These are phyloP conservation scores for Chrysodeixis includens DNA, from an alignment of 2,888 invertebrate species.

Conservation along the genomic window DNA sequence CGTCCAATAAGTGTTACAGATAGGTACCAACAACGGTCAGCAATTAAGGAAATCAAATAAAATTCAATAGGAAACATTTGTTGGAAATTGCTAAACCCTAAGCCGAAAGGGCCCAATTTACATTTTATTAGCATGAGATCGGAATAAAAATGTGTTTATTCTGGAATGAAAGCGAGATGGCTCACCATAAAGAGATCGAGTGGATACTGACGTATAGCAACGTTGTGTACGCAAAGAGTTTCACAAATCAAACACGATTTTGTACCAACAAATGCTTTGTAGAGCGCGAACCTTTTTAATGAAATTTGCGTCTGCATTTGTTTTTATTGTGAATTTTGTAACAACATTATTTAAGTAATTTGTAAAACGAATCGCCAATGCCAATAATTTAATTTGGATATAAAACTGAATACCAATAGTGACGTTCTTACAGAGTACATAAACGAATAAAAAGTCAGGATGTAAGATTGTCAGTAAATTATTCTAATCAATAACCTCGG, in stretches of 20 bases:
- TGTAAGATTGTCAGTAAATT: too few relatives aligned
- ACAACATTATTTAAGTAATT: conserved; percentile 20
- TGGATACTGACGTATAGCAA: conserved; percentile 75
- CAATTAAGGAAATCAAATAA: conserved; percentile 83
- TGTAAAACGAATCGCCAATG: conserved; percentile 30
- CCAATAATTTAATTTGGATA: too few relatives aligned
- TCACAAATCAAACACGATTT: conserved; percentile 71
- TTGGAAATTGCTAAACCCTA: conserved; percentile 83
- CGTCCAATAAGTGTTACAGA: conserved; percentile 63
- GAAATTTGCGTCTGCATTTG: conserved; percentile 12
- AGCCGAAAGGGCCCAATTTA: conserved; percentile 84
- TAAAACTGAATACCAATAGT: too few relatives aligned
- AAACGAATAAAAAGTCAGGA: neutral
- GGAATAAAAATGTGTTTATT: conserved; percentile 87
- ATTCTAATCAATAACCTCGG: neutral
- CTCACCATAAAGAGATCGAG: conserved; percentile 79
- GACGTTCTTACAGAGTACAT: too few relatives aligned
- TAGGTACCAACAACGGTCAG: conserved; percentile 65
- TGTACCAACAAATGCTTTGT: conserved; percentile 54
- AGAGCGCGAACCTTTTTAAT: conserved; percentile 26
- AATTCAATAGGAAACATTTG: conserved; percentile 85
- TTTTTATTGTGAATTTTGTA: conserved; percentile 28
- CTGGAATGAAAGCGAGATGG: conserved; percentile 80
- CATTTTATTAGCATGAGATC: conserved; percentile 86
- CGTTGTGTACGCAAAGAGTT: conserved; percentile 69